Base-by-base conservation (phyloP, 2,888 invertebrate genomes). In the Pasiphila rectangulata region DNA sequence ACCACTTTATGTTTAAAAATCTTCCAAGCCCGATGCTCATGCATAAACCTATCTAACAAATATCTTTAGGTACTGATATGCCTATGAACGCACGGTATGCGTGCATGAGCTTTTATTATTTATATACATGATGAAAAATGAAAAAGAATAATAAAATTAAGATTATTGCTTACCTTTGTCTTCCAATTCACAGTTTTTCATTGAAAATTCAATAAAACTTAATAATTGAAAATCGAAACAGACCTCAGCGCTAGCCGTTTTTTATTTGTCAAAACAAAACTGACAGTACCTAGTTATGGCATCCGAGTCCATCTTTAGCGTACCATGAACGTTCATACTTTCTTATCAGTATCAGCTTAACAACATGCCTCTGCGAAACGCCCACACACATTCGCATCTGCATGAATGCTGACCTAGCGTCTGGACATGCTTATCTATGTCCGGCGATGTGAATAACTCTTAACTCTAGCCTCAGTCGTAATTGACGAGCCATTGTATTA, bases 1-100 rank as follows among this genome's bases (percentile, higher is more conserved):
- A 42, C 41, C 19, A 34, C 34, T 34, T 34, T 34, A 34, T 34
- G 1, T 34, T 34, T 17, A n/a, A n/a, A n/a, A n/a, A 20, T n/a
- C 16, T 37, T 23, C 23, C 20, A 23, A 23, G 3, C n/a, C 23
- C 23, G 23, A 2, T 23, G 23, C 2, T 23, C n/a, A n/a, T 23
- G 23, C 23, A 23, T 23, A 2, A n/a, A 23, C 23, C 23, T 23
- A 23, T 23, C 23, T 9, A 23, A 23, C 23, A 23, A 23, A 23
- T 7, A 23, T 23, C 0, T 23, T 23, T n/a, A n/a, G n/a, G n/a
- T n/a, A 23, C 23, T 23, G 23, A 3, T 9, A 23, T 7, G 23
- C 23, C 23, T n/a, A 23, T 23, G 23, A 23, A 23, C 23, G 23
- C 9, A 9, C 23, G 23, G 23, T 23, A 9, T 23, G 23, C 23